Percentiles rank a stretch among this genome's conserved stretches.
Evolutionary conservation across 2,797 vertebrate genomes (phyloP).

Genomic region (Characodon lateralis): DNA sequence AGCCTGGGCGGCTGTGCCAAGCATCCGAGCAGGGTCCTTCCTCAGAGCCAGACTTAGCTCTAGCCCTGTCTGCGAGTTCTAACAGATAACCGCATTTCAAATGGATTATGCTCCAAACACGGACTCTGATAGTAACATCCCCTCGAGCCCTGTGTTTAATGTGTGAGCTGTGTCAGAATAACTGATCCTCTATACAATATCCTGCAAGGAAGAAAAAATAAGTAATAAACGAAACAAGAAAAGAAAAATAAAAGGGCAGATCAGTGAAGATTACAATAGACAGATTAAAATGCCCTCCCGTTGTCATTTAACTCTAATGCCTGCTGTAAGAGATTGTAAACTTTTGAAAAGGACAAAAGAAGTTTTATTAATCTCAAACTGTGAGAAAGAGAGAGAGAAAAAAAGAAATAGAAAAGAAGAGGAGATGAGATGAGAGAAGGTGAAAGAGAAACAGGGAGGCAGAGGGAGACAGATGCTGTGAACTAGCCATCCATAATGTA

Average conservation of each 20-base stretch:
- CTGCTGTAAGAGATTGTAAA: slow-evolving; percentile 54
- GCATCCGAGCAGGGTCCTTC: slow-evolving; percentile 69
- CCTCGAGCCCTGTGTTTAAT: slow-evolving; percentile 64
- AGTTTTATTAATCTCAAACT: slow-evolving; percentile 49
- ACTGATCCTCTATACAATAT: slow-evolving; percentile 62
- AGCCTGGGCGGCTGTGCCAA: slow-evolving; percentile 60
- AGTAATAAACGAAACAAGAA: slow-evolving; percentile 11
- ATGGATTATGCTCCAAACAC: slow-evolving; percentile 70
- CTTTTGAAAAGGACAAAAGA: slow-evolving; percentile 45
- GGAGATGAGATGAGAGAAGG: not conserved
- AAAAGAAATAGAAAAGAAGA: slow-evolving; percentile 5
- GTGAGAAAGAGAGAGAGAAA: slow-evolving; percentile 4
- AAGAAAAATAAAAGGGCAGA: slow-evolving; percentile 27
- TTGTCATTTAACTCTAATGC: slow-evolving; percentile 43
- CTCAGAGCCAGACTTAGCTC: slow-evolving; percentile 61
- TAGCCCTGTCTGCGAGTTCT: slow-evolving; percentile 61
- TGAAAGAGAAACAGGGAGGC: slow-evolving; percentile 29
- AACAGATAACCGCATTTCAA: slow-evolving; percentile 75
- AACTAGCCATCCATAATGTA: slow-evolving; percentile 68
- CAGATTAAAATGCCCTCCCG: slow-evolving; percentile 46
- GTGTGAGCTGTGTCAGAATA: slow-evolving; percentile 60
- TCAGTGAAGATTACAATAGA: slow-evolving; percentile 44
- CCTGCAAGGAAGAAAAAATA: slow-evolving; percentile 36
- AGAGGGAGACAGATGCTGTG: slow-evolving; percentile 59
- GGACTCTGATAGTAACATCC: slow-evolving; percentile 70